Evolutionary conservation across 2,797 vertebrate genomes (phyloP).

Genomic region (Microhierax caerulescens): DNA sequence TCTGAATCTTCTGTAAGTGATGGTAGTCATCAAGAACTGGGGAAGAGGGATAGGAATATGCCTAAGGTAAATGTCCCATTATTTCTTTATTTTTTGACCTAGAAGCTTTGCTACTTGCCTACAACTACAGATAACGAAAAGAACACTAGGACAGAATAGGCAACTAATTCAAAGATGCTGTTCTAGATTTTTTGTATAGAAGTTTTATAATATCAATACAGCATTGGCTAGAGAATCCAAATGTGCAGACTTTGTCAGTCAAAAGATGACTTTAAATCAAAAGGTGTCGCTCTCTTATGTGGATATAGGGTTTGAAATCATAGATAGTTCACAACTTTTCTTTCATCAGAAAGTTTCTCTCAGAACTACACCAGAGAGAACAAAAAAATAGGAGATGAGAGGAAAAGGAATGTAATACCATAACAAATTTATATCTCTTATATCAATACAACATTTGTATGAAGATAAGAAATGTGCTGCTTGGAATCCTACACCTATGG

Average conservation of each 20-base stretch:
- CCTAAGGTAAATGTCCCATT: neutral
- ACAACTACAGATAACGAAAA: neutral
- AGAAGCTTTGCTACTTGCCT: neutral
- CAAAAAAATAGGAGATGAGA: neutral
- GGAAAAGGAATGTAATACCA: neutral
- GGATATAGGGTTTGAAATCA: neutral
- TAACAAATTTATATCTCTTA: neutral
- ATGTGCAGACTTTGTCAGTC: neutral
- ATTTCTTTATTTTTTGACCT: neutral
- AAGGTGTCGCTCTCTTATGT: neutral
- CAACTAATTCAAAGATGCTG: neutral
- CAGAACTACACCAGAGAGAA: neutral
- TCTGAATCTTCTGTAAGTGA: neutral
- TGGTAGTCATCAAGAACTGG: neutral
- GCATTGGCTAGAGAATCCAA: neutral
- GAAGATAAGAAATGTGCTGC: neutral
- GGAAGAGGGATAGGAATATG: neutral
- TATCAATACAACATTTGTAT: neutral
- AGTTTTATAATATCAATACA: neutral
- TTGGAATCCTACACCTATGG: neutral
- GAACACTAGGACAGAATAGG: neutral
- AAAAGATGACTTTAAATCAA: neutral
- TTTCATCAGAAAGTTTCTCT: neutral
- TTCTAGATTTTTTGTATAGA: neutral
- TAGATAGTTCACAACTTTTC: neutral